Evolutionary conservation across 2,113 vertebrate genomes (phyloP).

Genomic region (Oryzias woworae): DNA sequence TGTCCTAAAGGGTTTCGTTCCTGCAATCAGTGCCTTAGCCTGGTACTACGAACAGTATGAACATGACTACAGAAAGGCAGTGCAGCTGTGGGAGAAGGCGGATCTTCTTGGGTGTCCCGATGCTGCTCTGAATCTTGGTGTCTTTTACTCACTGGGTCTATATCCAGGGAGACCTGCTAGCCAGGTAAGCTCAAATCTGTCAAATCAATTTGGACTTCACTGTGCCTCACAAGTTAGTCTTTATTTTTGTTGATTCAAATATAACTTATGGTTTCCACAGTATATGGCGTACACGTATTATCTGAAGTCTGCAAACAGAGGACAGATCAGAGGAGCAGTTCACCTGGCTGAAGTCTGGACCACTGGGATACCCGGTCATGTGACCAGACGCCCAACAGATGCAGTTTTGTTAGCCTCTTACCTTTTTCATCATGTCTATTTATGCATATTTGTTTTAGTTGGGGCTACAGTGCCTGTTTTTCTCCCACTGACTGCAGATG

Average conservation of each 20-base stretch:
- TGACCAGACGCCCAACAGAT: constrained; percentile 66
- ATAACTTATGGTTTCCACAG: constrained; percentile 49
- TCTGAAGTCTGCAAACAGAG: constrained; percentile 74
- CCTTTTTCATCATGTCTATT: neutral
- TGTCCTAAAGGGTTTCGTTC: constrained; percentile 71
- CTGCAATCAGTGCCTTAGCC: constrained; percentile 78
- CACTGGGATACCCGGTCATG: constrained; percentile 68
- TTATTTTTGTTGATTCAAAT: neutral
- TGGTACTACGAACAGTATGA: constrained; percentile 81
- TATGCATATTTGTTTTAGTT: neutral
- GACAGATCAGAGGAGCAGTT: constrained; percentile 69
- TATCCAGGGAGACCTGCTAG: constrained; percentile 75
- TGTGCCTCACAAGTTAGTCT: neutral
- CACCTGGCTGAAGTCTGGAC: constrained; percentile 72
- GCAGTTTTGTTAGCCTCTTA: constrained; percentile 72
- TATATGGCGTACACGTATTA: constrained; percentile 76
- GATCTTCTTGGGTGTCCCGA: constrained; percentile 70
- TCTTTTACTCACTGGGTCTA: constrained; percentile 70
- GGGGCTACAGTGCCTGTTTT: constrained; percentile 11
- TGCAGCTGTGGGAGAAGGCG: constrained; percentile 77
- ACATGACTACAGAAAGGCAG: constrained; percentile 70
- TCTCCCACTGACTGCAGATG: constrained; percentile 61
- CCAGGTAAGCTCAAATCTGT: constrained; percentile 38
- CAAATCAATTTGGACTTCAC: neutral
- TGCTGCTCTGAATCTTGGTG: constrained; percentile 80